Evolutionary conservation across 92 coral and sea anemone species (phyloP), one percentile per base, ranked within the genome.

Genomic region (Umimayanthus kanabou): DNA sequence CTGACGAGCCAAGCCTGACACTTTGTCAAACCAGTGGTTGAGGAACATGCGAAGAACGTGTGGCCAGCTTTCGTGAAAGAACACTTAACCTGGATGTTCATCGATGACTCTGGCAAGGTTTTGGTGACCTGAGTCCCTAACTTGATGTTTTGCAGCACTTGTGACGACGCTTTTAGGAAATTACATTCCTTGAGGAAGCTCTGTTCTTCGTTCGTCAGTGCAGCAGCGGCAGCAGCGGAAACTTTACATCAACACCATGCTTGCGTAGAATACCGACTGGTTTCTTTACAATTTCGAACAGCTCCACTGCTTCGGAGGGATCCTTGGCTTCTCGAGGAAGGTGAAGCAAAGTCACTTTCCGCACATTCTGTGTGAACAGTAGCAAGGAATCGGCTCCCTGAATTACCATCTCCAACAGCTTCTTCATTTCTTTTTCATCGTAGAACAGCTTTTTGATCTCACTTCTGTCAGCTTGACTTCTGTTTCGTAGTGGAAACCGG

Each of bases 401-500:
- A 25, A 88, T 83, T 33, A 96, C 90, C 61, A 85, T 89, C 49
- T 77, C 50, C 73, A 96, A 84, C 23, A 96, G 80, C 80, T 87
- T 92, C 75, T 88, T 84, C 53, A 93, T 82, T 89, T 96, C 91
- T 37, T 49, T 40, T 37, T 33, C 45, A 84, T 92, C 92, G 82
- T 96, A 96, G 85, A 70, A 85, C 25, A 89, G 89, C 16, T 89
- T 73, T 73, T 92, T 94, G 84, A 96, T 94, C 77, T 90, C 92
- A 69, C 98, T 96, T 79, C 77, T 88, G 47, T 37, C 16, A 8
- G 96, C 95, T 86, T 96, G 97, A 80, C 23, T 84, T 80, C 72
- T 87, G 9, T 96, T 96, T 80, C 98, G 86, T 42, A 96, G 84
- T 42, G 98, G 98, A 75, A 96, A 94, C 9, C 98, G 95, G 50